Percentiles rank a stretch among this genome's conserved stretches.
These are phyloP conservation scores for Neoascia interrupta DNA, from an alignment of 2,888 invertebrate genomes.

Conservation along the genomic window DNA sequence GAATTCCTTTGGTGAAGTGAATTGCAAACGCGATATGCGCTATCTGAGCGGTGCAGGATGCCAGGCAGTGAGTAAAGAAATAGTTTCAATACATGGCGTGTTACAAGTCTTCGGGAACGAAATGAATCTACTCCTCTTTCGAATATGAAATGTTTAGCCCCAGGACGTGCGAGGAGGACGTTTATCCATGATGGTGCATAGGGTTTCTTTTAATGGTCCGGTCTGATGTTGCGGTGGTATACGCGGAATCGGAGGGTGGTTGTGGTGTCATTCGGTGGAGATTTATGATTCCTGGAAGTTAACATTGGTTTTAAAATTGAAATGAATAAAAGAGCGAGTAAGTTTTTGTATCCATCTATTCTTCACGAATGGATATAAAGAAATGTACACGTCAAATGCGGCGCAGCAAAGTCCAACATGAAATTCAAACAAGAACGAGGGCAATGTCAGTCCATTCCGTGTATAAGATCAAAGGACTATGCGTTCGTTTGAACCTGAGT, in stretches of 20 bases:
- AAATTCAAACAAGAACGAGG: too few relatives aligned
- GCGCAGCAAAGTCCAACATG: too few relatives aligned
- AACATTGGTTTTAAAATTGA: constrained; percentile 35
- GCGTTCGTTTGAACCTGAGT: too few relatives aligned
- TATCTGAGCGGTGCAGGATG: constrained; percentile 29
- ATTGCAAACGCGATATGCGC: constrained; percentile 43
- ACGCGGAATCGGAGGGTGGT: constrained; percentile 12
- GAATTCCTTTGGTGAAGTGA: constrained; percentile 57
- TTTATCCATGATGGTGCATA: constrained; percentile 21
- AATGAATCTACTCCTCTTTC: constrained; percentile 49
- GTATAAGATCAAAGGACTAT: too few relatives aligned
- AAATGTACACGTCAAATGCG: too few relatives aligned
- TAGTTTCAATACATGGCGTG: constrained; percentile 52
- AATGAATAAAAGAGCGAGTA: background rate
- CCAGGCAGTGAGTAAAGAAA: constrained; percentile 50
- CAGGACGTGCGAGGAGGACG: constrained; percentile 19
- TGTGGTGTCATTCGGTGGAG: constrained; percentile 30
- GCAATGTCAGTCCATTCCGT: too few relatives aligned
- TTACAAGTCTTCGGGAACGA: constrained; percentile 64
- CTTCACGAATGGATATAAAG: too few relatives aligned
- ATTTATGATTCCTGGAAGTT: constrained; percentile 53
- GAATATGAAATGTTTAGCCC: constrained; percentile 66
- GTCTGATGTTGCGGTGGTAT: too few relatives aligned
- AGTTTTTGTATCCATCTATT: too few relatives aligned
- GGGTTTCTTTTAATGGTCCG: constrained; percentile 25